phyloP scores from a whole-genome alignment of 2,797 vertebrate genomes.

The Streptopelia turtur region DNA sequence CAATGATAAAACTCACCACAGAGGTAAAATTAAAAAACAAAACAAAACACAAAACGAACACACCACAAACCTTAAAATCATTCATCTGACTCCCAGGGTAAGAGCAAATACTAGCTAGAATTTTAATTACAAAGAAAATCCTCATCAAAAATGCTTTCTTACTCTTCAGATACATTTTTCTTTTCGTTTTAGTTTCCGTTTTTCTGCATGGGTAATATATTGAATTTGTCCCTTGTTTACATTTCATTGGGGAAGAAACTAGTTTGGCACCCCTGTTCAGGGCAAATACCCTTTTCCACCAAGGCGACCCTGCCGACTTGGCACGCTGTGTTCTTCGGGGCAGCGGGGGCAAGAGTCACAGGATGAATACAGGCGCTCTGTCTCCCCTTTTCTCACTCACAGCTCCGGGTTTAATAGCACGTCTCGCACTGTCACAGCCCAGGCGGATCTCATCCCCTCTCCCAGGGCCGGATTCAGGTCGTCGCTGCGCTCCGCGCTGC shows the following conservation, averaged over 20 bases:
- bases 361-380: not conserved
- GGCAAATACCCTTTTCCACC: not conserved
- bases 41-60: too few species aligned
- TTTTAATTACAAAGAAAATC: not conserved
- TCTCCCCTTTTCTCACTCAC: not conserved
- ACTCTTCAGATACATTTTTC: not conserved
- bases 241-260: not conserved
- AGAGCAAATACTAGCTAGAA: not conserved
- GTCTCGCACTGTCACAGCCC: conserved; percentile 22
- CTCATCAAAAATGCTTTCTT: not conserved
- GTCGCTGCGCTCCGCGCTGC: not conserved
- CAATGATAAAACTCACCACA: fast-evolving
- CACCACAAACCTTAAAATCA: not conserved
- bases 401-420: conserved; percentile 29
- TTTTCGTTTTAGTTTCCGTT: too few species aligned
- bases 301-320: not conserved
- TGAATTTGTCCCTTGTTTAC: not conserved
- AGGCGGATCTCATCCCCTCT: not conserved
- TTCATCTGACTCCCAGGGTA: not conserved
- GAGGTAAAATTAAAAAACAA: too few species aligned
- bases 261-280: not conserved
- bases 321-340: not conserved
- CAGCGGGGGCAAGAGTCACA: not conserved
- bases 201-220: too few species aligned
- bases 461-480: not conserved